phyloP scores from a whole-genome alignment of 2,888 invertebrate genomes.

The Stenoptilia bipunctidactyla region DNA sequence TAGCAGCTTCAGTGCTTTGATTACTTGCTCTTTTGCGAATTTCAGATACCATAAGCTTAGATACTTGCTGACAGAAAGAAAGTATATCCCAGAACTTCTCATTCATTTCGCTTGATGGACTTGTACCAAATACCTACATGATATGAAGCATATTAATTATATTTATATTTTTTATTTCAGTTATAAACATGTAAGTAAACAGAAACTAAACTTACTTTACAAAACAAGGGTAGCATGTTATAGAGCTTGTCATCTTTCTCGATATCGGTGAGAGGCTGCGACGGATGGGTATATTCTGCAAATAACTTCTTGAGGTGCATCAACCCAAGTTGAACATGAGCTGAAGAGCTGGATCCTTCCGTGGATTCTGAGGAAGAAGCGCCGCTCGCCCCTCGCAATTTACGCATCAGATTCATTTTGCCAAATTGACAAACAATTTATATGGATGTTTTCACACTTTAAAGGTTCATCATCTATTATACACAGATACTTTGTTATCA shows the following conservation, averaged over 20 bases:
- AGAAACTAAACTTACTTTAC: conserved; percentile 78
- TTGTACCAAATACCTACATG: conserved; percentile 89
- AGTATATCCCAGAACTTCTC: conserved; percentile 97
- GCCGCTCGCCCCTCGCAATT: conserved; percentile 76
- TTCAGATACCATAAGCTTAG: conserved; percentile 96
- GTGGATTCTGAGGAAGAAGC: conserved; percentile 66
- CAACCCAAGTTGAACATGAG: conserved; percentile 90
- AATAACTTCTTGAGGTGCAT: conserved; percentile 97
- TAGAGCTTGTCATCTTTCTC: conserved; percentile 95
- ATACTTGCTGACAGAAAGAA: conserved; percentile 94
- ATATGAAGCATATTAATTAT: too few species aligned
- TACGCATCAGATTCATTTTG: conserved; percentile 92
- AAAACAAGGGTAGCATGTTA: conserved; percentile 97
- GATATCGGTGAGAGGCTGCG: conserved; percentile 81
- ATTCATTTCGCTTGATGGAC: conserved; percentile 95
- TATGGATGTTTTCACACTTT: too few species aligned
- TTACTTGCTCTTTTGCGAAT: conserved; percentile 95
- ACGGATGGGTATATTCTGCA: conserved; percentile 92
- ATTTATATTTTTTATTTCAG: too few species aligned
- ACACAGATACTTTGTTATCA: too few species aligned
- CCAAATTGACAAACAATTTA: too few species aligned
- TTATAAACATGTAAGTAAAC: not conserved
- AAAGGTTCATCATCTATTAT: too few species aligned
- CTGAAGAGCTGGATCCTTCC: conserved; percentile 74
- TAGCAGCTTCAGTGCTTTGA: conserved; percentile 95